These are phyloP conservation scores for Heteromormyrus szaboi DNA, from an alignment of 2,797 vertebrate genomes.

Conservation along the genomic window DNA sequence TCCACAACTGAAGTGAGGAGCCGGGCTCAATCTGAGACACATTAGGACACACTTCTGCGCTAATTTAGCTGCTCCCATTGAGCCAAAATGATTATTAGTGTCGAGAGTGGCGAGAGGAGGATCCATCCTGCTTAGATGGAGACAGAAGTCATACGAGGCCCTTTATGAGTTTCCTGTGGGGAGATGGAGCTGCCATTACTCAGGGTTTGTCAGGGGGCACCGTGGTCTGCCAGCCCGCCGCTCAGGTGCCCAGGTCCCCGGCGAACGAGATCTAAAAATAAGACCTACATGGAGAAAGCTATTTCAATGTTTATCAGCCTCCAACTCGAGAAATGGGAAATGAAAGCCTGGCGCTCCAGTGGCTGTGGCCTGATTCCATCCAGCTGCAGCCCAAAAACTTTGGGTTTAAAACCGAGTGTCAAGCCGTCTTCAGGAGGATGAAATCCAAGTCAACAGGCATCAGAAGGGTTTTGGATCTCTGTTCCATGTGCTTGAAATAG, in stretches of 20 bases:
- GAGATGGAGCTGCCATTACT: slow-evolving; percentile 16
- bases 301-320: slow-evolving; percentile 19
- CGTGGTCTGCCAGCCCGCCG: background rate
- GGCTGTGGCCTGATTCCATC: background rate
- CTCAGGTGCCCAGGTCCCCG: background rate
- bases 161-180: slow-evolving; percentile 22
- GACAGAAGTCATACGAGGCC: slow-evolving; percentile 5
- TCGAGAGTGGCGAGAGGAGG: background rate
- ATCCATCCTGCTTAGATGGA: slow-evolving; percentile 22
- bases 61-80: background rate
- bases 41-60: background rate
- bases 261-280: slow-evolving; percentile 21
- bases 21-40: background rate
- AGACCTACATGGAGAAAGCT: background rate
- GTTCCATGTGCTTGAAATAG: background rate
- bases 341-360: background rate
- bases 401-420: background rate
- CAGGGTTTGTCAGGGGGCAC: slow-evolving; percentile 11
- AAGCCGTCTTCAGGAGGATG: background rate
- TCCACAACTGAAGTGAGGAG: background rate
- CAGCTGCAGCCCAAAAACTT: background rate
- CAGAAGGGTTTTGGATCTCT: background rate
- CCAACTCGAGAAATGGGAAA: background rate
- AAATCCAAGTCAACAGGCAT: no score
- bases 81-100: slow-evolving; percentile 19